Base-by-base conservation (phyloP, 2,113 vertebrate genomes). In the Lophochroa leadbeateri region DNA sequence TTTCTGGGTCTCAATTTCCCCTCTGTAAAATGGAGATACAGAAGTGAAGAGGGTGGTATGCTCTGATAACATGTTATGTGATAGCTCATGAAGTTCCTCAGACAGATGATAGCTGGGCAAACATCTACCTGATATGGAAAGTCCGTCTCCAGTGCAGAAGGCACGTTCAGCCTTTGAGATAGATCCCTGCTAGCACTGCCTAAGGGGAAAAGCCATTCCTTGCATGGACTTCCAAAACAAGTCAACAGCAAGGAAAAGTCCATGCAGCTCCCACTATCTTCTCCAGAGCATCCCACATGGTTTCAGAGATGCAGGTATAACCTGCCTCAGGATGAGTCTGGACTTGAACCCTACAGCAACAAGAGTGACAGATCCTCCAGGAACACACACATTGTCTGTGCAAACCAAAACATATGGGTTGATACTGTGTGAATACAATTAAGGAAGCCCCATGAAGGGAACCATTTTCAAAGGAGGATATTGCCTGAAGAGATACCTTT, bases 21-120 rank as follows among this genome's bases (percentile, higher is more conserved):
- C 82, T 47, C 86, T 50, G 90, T 79, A 86, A 55, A 90, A 63
- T 33, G 4, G 78, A 93, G 93, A 86, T 94, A 84, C 55, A 96
- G 91, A 90, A 96, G 86, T 81, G 86, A 96, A 75, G 94, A 96
- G 94, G 86, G 74, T 91, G 94, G 84, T 43, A 70, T 82, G 91
- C 95, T 68, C 95, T 89, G 94, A 87, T 92, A 96, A 94, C 83
- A 17, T 43, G 93, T 91, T 96, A 96, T 31, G 57, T 85, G 94
- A 97, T 96, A 96, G 94, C 91, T 76, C 76, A 10, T 55, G 74
- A 88, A 93, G 95, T 18, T 88, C 86, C 88, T 93, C 92, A 97
- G 95, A 96, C 88, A 97, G 96, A 96, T 96, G 96, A 96, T 97
- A 95, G 86, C 96, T 94, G 90, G 88, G 92, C 86, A 95, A 95